Base-by-base conservation (phyloP, 2,888 invertebrate species). In the Sylvicola fuscatus region DNA sequence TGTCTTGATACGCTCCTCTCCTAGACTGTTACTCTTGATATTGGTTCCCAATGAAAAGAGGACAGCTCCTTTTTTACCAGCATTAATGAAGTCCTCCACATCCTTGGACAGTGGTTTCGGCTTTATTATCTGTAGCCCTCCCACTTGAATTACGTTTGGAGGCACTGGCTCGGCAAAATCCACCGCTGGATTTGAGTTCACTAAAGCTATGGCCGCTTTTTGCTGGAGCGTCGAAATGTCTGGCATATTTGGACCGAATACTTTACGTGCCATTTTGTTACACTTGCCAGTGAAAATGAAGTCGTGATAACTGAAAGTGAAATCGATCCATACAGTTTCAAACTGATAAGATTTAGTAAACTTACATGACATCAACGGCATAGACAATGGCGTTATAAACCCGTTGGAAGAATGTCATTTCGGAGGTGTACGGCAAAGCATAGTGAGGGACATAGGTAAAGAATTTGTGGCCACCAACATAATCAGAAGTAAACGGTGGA, bases 91-190 rank as follows among this genome's bases (percentile, higher is more conserved):
- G 0, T 41, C 34, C 26, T 48, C 40, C 2, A 54, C 13, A 14
- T 43, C 45, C 1, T 37, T 26, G 0, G 53, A 47, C 33, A 58
- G 32, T 3, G 47, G 43, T 11, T 45, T 38, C 3, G 49, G 39
- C 4, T 50, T 44, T 7, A 37, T 17, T 16, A 58, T 50, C 30
- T 58, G 58, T 32, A 57, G 37, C 1, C 58, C 58, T 6, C 51
- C 58, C 2, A 58, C 46, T 43, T 53, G 50, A 11, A 58, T 47
- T 0, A 57, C 43, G 42, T 53, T 53, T 5, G 53, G 53, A 3
- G 53, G 53, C n/a, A 53, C 27, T 26, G 54, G 48, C 27, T 52
- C 49, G 2, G 49, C 43, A 38, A 47, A 51, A 28, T 55, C 52
- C 3, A 53, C 38, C 1, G 47, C 45, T 2, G 51, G 47, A 44